Evolutionary conservation across 2,797 vertebrate species (phyloP), one percentile per base, ranked within the genome.

Genomic region (Thripadectes ignobilis): DNA sequence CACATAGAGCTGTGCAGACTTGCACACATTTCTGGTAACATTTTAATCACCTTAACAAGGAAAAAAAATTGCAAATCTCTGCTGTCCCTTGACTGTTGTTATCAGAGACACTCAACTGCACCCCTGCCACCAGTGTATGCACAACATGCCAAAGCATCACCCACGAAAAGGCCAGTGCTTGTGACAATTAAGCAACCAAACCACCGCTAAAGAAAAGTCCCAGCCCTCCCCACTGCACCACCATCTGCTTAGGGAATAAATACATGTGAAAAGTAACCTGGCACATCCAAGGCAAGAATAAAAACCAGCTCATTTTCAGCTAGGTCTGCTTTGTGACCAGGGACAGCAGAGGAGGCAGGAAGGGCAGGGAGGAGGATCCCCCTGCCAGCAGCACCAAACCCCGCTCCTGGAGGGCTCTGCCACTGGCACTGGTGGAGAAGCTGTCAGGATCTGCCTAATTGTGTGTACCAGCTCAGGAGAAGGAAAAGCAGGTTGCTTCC

Each of bases 61-160:
- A 12, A 54, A 57, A 73, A 66, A 38, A 13, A 10, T 4, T 1
- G 1, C 41, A 45, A n/a, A 17, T 5, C 76, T 45, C 36, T 72
- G 36, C 52, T 67, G 32, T 32, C 68, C 45, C 20, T 52, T 18
- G n/a, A 6, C 17, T 54, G 52, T 14, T 27, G 61, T 8, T 18
- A 13, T 2, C 34, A 4, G 36, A 54, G 30, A 45, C 30, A 7
- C 26, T 55, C n/a, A 43, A 1, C n/a, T 24, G 0, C 0, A 5
- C 8, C 59, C 32, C 55, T 62, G 38, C 13, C 59, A 72, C 57
- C 58, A 39, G 51, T 41, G 39, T 3, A 30, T 1, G 29, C 36
- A 77, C 71, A 17, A 27, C 3, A 0, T 7, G 51, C 12, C 74
- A 82, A 45, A 68, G 20, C 27, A 29, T 23, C 65, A 32, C 2